Evolutionary conservation across 2,113 vertebrate genomes (phyloP).

Genomic region (Tichodroma muraria): DNA sequence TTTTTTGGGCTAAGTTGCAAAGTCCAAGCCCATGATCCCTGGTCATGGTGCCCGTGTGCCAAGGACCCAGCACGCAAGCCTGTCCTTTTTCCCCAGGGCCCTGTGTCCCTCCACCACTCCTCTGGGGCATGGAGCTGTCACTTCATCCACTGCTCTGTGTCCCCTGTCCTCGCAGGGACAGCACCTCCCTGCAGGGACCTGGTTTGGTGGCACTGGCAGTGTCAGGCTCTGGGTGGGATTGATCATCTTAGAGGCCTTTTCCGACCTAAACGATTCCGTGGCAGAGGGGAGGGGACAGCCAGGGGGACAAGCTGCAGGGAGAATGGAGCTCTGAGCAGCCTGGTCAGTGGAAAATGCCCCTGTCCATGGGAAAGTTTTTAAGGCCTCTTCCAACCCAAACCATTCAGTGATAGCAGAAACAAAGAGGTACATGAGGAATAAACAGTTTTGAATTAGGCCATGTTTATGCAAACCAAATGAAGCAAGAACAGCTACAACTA

Average conservation of each 20-base stretch:
- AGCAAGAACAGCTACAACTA: slow-evolving; percentile 39
- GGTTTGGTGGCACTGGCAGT: background rate
- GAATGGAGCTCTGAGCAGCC: background rate
- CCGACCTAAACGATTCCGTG: background rate
- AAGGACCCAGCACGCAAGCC: background rate
- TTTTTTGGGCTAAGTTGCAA: background rate
- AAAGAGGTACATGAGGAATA: background rate
- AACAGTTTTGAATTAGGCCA: background rate
- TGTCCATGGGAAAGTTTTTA: background rate
- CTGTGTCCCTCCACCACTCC: background rate
- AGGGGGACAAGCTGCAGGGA: background rate
- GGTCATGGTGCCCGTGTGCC: fast-evolving
- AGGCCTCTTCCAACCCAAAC: background rate
- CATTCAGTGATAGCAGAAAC: background rate
- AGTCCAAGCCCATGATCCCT: no score
- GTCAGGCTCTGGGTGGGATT: background rate
- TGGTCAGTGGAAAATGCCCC: background rate
- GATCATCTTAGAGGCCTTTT: background rate
- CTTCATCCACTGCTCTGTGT: background rate
- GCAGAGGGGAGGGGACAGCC: background rate
- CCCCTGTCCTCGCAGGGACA: background rate
- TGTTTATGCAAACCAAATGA: slow-evolving; percentile 32
- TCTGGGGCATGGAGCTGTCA: fast-evolving
- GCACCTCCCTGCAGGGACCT: fast-evolving
- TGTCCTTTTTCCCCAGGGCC: no score